These are phyloP conservation scores for Echinarachnius parma DNA, from an alignment of 53 echinoderm and acorn worm species.

Conservation along the genomic window DNA sequence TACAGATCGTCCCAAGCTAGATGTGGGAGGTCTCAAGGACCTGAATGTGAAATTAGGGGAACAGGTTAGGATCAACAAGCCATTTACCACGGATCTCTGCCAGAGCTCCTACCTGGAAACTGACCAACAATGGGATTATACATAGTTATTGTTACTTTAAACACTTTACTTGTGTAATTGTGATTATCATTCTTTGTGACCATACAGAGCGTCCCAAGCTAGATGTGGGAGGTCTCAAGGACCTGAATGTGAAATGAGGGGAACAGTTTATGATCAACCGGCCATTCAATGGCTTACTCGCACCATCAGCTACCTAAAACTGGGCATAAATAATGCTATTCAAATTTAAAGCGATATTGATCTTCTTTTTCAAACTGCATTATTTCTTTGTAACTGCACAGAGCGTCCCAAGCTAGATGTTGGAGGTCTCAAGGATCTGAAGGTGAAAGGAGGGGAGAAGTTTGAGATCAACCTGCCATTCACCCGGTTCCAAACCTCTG, in stretches of 20 bases:
- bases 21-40: constrained; percentile 77
- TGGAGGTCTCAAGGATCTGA: constrained; percentile 76
- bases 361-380: too few relatives aligned
- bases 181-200: too few relatives aligned
- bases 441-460: constrained; percentile 93
- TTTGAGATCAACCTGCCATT: constrained; percentile 81
- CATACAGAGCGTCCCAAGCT: constrained; percentile 82
- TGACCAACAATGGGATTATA: too few relatives aligned
- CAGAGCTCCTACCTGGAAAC: constrained; percentile 79
- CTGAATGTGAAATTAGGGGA: constrained; percentile 96
- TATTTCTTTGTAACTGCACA: too few relatives aligned
- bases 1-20: constrained; percentile 78
- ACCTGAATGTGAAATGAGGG: constrained; percentile 95
- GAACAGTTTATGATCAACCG: constrained; percentile 84
- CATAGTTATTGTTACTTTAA: too few relatives aligned
- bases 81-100: constrained; percentile 83
- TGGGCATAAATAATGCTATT: too few relatives aligned
- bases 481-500: constrained; percentile 83
- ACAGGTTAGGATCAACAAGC: constrained; percentile 71
- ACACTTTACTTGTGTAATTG: too few relatives aligned
- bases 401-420: constrained; percentile 85
- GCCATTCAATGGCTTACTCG: constrained; percentile 79
- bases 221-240: constrained; percentile 71
- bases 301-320: constrained; percentile 72
- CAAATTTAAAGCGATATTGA: too few relatives aligned